Percentiles rank a stretch among this genome's conserved stretches.
These are phyloP conservation scores for Syrmaticus mikado DNA, from an alignment of 2,113 vertebrate species.

Conservation along the genomic window DNA sequence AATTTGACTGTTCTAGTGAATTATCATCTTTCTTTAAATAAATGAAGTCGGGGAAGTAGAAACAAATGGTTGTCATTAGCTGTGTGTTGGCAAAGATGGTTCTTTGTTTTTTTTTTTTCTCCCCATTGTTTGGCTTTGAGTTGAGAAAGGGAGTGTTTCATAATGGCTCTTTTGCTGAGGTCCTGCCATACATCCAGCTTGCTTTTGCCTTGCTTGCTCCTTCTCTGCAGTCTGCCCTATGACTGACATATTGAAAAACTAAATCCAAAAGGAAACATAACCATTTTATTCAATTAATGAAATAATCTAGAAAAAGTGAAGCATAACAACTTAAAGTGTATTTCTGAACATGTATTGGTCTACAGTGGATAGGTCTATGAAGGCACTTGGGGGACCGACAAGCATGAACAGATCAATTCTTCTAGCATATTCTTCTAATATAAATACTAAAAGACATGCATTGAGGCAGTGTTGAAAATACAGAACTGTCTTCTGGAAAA, in stretches of 20 bases:
- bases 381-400: conserved; percentile 65
- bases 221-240: background rate
- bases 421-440: conserved; percentile 81
- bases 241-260: background rate
- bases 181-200: background rate
- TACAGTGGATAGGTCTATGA: conserved; percentile 18
- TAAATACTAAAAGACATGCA: conserved; percentile 81
- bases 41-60: conserved; percentile 68
- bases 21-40: conserved; percentile 65
- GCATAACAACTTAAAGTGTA: conserved; percentile 62
- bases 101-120: background rate
- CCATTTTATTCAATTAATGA: conserved; percentile 74
- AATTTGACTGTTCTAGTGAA: conserved; percentile 14
- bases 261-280: conserved; percentile 43
- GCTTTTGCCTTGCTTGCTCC: background rate
- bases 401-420: conserved; percentile 60
- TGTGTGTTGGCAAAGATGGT: background rate
- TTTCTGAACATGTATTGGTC: conserved; percentile 61
- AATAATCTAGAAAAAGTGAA: conserved; percentile 73
- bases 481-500: conserved; percentile 16
- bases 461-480: conserved; percentile 63
- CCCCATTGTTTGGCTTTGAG: background rate
- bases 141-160: background rate
- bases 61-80: conserved; percentile 12
- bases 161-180: background rate